phyloP scores from a whole-genome alignment of 2,113 vertebrate genomes.

The Acanthisitta chloris region DNA sequence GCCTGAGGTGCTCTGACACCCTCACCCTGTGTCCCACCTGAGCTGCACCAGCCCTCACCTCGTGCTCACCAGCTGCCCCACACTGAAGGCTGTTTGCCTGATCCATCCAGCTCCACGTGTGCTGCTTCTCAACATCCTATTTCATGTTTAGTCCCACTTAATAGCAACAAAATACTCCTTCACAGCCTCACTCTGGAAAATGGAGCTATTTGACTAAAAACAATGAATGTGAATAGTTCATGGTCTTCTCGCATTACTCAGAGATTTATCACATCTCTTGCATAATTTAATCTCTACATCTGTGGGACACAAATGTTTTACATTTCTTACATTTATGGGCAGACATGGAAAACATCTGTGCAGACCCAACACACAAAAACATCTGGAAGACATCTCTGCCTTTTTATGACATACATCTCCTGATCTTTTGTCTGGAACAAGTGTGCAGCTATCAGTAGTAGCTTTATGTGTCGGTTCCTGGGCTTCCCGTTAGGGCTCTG shows the following conservation, averaged over 20 bases:
- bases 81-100: not conserved
- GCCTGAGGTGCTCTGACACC: not conserved
- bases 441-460: slow-evolving; percentile 78
- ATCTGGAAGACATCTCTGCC: slow-evolving; percentile 79
- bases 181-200: slow-evolving; percentile 20
- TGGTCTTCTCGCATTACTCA: slow-evolving; percentile 74
- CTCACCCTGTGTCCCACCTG: accelerated
- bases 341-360: slow-evolving; percentile 83
- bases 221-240: slow-evolving; percentile 71
- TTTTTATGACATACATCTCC: slow-evolving; percentile 77
- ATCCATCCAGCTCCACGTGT: not conserved
- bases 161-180: slow-evolving; percentile 61
- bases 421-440: slow-evolving; percentile 81
- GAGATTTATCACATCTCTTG: slow-evolving; percentile 79
- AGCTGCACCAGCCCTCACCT: not conserved
- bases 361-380: slow-evolving; percentile 71
- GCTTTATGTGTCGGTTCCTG: slow-evolving; percentile 67
- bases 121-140: slow-evolving; percentile 27
- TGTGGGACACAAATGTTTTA: slow-evolving; percentile 81
- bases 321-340: slow-evolving; percentile 80
- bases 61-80: not conserved
- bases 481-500: slow-evolving; percentile 48
- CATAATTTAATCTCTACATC: slow-evolving; percentile 81
- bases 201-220: slow-evolving; percentile 58
- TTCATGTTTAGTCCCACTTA: slow-evolving; percentile 55